Base-by-base conservation (phyloP, 2,797 vertebrate species). In the Coilia nasus region DNA sequence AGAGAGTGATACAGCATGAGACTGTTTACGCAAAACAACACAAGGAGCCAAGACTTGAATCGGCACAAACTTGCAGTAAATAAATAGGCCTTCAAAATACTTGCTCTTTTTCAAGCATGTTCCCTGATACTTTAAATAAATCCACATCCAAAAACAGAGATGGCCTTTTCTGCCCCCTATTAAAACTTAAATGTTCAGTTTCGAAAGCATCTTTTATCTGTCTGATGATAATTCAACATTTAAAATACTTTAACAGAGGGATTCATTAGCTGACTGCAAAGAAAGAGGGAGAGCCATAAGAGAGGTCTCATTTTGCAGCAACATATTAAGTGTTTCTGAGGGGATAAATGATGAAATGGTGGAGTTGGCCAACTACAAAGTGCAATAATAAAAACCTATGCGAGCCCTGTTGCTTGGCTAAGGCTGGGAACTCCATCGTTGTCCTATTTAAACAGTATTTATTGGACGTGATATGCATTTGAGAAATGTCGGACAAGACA, bases 11-110 rank as follows among this genome's bases (percentile, higher is more conserved):
- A 44, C 1, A 78, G 31, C 31, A 25, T 35, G 93, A 91, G 93
- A 93, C 90, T 94, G 92, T 94, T 93, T 94, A 93, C 89, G 89
- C 92, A 93, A 87, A 93, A 93, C 89, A 92, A 93, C 86, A 89
- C 88, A 88, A 44, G 89, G 90, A 92, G 93, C 94, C 95, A 94
- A 93, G 93, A 93, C 93, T 94, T 90, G 93, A 94, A 94, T 88
- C 88, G 89, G 92, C 91, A 86, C 86, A 88, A 87, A 87, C 81
- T 90, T 87, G 90, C 86, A 44, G 91, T 92, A 94, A 95, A 95
- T 92, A 94, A 93, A 94, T 92, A 92, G 87, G 84, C 89, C 85
- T 89, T 91, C 86, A 90, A 94, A 92, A 89, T 90, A 90, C 90
- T 90, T 93, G 86, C 90, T 93, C 93, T 90, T 91, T 91, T 90